Evolutionary conservation across 1,140 invertebrate species (phyloP).

Genomic region (Cotesia chilonis): DNA sequence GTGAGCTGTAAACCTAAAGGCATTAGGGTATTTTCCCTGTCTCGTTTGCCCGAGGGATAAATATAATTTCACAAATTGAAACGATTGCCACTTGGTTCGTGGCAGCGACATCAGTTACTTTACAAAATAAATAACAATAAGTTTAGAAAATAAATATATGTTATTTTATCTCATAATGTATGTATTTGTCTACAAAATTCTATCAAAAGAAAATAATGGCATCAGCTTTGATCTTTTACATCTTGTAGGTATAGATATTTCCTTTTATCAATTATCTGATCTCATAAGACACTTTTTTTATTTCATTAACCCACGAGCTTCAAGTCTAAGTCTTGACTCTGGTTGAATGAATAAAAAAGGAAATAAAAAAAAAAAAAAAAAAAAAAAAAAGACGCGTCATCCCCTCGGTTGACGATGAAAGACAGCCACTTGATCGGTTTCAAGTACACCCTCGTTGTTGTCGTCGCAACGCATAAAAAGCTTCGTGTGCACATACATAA

Average conservation of each 20-base stretch:
- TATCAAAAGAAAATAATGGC: not conserved
- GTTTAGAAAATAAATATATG: not conserved
- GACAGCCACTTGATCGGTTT: conserved; percentile 34
- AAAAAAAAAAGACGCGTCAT: conserved; percentile 9
- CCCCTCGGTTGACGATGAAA: conserved; percentile 25
- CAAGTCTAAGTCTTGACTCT: no score
- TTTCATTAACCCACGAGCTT: not conserved
- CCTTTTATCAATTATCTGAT: conserved; percentile 3
- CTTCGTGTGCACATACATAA: conserved; percentile 5
- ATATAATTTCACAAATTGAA: conserved; percentile 28
- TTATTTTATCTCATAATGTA: no score
- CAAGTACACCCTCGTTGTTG: conserved; percentile 30
- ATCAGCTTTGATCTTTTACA: not conserved
- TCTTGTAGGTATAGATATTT: not conserved
- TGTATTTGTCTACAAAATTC: no score
- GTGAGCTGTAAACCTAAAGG: not conserved
- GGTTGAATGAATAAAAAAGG: no score
- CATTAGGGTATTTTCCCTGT: conserved; percentile 12
- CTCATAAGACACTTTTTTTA: no score
- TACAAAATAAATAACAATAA: not conserved
- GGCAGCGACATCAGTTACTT: not conserved
- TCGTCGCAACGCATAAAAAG: conserved; percentile 29
- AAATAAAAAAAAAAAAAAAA: conserved; percentile 15
- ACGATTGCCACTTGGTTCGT: conserved; percentile 29
- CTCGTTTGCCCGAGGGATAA: conserved; percentile 19